Percentiles rank a stretch among this genome's conserved stretches.
These are phyloP conservation scores for Procambarus clarkii DNA, from an alignment of 1,140 invertebrate species.

Conservation along the genomic window DNA sequence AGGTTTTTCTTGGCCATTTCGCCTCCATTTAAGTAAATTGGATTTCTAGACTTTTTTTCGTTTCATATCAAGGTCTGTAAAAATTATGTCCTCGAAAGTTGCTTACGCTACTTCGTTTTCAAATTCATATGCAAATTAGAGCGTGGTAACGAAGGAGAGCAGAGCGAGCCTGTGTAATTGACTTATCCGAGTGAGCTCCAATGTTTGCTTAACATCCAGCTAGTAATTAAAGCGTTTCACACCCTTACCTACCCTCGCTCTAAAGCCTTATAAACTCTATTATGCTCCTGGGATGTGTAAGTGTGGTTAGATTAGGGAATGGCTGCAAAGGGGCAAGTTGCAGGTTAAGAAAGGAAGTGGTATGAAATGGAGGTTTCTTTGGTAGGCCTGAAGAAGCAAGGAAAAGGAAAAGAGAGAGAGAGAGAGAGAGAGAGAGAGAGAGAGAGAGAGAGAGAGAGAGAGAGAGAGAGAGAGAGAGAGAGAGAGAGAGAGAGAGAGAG, in stretches of 20 bases:
- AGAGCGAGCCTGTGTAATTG: not conserved
- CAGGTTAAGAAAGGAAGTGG: not conserved
- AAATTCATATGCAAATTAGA: slow-evolving; percentile 31
- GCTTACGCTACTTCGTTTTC: not conserved
- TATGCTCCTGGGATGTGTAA: not conserved
- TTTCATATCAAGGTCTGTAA: not conserved
- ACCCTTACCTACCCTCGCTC: not conserved
- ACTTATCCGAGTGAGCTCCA: slow-evolving; percentile 21
- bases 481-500: not conserved
- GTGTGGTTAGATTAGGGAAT: not conserved
- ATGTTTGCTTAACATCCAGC: slow-evolving; percentile 12
- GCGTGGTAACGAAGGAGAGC: not conserved
- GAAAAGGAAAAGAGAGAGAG: not conserved
- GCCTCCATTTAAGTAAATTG: not conserved
- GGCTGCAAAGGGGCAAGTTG: not conserved
- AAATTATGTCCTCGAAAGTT: not conserved
- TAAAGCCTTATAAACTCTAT: not conserved
- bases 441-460: not conserved
- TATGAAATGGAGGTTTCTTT: not conserved
- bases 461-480: not conserved
- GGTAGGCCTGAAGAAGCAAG: not conserved
- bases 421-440: not conserved
- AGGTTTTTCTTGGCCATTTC: not conserved
- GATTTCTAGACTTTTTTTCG: not conserved
- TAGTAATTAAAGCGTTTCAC: slow-evolving; percentile 25